Conservation (phyloP, 2,888 invertebrate species). For the Ornithoptera alexandrae region DNA sequence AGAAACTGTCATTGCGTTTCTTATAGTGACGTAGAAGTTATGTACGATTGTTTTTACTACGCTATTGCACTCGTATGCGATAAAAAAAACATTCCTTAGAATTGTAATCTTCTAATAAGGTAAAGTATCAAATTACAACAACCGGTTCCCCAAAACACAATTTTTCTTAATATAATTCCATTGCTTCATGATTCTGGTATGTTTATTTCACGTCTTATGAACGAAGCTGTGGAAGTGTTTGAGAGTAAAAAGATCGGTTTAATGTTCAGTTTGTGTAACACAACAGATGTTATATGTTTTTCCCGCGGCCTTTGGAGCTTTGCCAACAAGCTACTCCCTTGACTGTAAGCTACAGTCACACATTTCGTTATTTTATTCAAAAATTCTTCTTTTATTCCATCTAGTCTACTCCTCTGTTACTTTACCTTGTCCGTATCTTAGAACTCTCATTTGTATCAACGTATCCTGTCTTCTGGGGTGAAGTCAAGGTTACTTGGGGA, state of each 20-base stretch:
- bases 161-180: constrained; percentile 7
- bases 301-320: constrained; percentile 50
- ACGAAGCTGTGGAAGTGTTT: constrained; percentile 42
- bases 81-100: neutral
- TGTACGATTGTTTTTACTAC: neutral
- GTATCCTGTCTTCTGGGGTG: too few relatives aligned
- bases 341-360: constrained; percentile 47
- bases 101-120: neutral
- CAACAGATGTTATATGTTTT: constrained; percentile 39
- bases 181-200: constrained; percentile 8
- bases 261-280: constrained; percentile 36
- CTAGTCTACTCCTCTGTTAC: neutral
- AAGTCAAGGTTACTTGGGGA: too few relatives aligned
- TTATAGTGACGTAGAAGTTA: neutral
- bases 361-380: constrained; percentile 43
- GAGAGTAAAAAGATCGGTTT: constrained; percentile 31
- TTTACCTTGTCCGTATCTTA: neutral
- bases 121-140: constrained; percentile 11
- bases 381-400: neutral
- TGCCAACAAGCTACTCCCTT: constrained; percentile 61
- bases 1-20: neutral
- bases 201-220: constrained; percentile 6
- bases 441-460: too few relatives aligned
- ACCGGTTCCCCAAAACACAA: neutral
- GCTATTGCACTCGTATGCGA: too few relatives aligned